A percentile compares a stretch with the other conserved stretches of the same genome.
Conservation (phyloP, 1,140 invertebrate species). For the Paracyclopina nana region DNA sequence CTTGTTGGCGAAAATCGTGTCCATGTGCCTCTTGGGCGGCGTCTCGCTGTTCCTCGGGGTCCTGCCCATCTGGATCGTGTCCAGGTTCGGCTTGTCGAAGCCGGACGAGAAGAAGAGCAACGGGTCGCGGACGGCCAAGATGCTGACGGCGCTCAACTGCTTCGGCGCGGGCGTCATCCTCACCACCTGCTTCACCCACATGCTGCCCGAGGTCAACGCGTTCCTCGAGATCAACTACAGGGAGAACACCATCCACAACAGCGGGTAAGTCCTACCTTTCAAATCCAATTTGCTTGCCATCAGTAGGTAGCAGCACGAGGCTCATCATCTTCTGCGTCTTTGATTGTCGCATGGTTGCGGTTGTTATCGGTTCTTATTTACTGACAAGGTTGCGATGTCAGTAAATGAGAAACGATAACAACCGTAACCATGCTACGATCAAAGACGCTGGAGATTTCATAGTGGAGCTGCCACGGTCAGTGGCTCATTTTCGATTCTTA, state of each 20-base stretch:
- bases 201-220: constrained; percentile 66
- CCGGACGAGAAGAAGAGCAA: constrained; percentile 5
- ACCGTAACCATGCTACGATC: no score
- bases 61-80: constrained; percentile 37
- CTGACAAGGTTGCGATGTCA: no score
- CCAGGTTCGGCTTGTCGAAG: background rate
- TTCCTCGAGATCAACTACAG: constrained; percentile 5
- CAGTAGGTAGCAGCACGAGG: no score
- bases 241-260: constrained; percentile 10
- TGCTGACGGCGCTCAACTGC: constrained; percentile 40
- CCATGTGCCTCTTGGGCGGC: constrained; percentile 43
- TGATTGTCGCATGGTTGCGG: no score
- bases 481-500: no score
- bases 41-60: constrained; percentile 45
- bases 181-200: constrained; percentile 67
- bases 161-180: constrained; percentile 79
- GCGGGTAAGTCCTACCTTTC: no score
- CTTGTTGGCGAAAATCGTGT: constrained; percentile 47
- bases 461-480: no score
- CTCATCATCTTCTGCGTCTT: no score
- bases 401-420: no score
- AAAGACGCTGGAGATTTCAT: no score
- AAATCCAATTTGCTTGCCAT: no score
- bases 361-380: no score
- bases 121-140: background rate